These are phyloP conservation scores for Drosophila sechellia DNA, from an alignment of 1,140 invertebrate species.

Conservation along the genomic window DNA sequence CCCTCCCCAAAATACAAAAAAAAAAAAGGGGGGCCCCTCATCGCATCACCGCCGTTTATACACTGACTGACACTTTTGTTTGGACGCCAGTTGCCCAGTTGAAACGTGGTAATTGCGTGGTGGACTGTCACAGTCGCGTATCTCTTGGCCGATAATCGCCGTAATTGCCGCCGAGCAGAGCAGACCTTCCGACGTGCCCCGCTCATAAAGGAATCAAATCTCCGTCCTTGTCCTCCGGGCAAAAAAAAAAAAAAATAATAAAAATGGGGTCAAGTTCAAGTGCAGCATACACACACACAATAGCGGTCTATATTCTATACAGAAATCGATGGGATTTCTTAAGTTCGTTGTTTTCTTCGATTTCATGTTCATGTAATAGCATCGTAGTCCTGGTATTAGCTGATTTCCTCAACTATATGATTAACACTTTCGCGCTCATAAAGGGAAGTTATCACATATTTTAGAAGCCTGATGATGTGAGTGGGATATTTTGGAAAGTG, in stretches of 20 bases:
- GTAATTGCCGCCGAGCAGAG: constrained; percentile 45
- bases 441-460: not conserved
- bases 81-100: not conserved
- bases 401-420: not conserved
- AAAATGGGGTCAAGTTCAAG: constrained; percentile 73
- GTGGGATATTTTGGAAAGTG: constrained; percentile 20
- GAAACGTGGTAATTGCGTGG: constrained; percentile 44
- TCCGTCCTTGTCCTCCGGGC: constrained; percentile 44
- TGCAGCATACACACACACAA: constrained; percentile 15
- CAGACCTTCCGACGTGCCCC: constrained; percentile 44
- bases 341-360: no score
- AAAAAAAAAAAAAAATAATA: constrained; percentile 1
- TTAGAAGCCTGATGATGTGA: not conserved
- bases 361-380: no score
- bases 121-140: constrained; percentile 10
- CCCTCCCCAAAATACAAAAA: constrained; percentile 5
- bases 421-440: not conserved
- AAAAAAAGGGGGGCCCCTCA: constrained; percentile 1
- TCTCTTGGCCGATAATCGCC: constrained; percentile 40
- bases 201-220: constrained; percentile 37
- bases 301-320: constrained; percentile 1
- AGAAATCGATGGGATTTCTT: not conserved
- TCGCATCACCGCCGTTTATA: no score
- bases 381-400: no score
- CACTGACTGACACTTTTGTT: no score